A percentile compares a stretch with the other conserved stretches of the same genome.
These are phyloP conservation scores for Adoxophyes honmai DNA, from an alignment of 1,140 invertebrate genomes.

Conservation along the genomic window DNA sequence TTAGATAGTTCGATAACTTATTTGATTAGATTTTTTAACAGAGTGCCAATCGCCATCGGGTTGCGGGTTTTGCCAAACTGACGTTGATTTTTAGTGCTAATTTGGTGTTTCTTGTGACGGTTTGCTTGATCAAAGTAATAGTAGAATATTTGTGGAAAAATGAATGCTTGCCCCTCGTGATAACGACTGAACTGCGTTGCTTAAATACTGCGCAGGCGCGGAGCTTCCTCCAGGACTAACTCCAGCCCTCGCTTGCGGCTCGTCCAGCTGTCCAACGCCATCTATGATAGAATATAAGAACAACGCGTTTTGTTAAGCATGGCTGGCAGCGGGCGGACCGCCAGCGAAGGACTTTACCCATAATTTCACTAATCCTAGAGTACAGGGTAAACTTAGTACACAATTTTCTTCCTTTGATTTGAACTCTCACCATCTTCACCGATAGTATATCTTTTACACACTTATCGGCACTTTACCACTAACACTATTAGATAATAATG, in stretches of 20 bases:
- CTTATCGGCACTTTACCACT: constrained; percentile 68
- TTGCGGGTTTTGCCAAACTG: constrained; percentile 37
- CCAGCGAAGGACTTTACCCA: constrained; percentile 13
- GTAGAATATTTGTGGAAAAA: constrained; percentile 38
- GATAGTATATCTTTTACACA: constrained; percentile 62
- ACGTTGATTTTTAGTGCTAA: constrained; percentile 36
- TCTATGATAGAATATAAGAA: too few species aligned
- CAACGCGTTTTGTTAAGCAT: too few species aligned
- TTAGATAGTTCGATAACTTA: constrained; percentile 72
- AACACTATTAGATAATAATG: constrained; percentile 60
- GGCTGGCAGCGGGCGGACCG: background rate
- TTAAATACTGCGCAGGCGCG: constrained; percentile 23
- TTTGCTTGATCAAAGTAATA: constrained; percentile 43
- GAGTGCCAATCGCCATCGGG: constrained; percentile 56
- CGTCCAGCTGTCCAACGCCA: too few species aligned
- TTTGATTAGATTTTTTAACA: constrained; percentile 66
- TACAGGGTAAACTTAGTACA: constrained; percentile 76
- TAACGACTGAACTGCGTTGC: constrained; percentile 59
- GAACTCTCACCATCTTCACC: constrained; percentile 68
- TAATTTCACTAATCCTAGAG: constrained; percentile 71
- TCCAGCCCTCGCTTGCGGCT: background rate
- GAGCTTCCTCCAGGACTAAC: constrained; percentile 38
- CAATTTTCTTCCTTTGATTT: constrained; percentile 65
- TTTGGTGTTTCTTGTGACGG: constrained; percentile 41
- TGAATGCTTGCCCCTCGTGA: constrained; percentile 59